These are phyloP conservation scores for Physeter macrocephalus DNA, from an alignment of 2,113 vertebrate species.

Conservation along the genomic window DNA sequence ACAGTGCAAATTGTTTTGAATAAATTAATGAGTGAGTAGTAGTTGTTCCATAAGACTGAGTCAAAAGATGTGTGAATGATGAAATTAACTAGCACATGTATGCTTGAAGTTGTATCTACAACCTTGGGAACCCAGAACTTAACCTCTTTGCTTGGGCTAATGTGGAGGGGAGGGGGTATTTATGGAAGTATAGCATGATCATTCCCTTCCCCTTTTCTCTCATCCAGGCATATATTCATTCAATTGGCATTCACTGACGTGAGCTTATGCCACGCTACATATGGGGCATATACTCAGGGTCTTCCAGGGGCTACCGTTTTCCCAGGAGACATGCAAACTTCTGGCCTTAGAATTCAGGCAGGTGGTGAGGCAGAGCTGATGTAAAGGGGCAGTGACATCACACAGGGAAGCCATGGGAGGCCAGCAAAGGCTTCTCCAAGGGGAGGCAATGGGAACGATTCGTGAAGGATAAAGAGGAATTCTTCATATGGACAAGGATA, in stretches of 20 bases:
- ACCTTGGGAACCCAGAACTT: background rate
- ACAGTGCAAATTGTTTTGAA: background rate
- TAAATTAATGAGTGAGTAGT: background rate
- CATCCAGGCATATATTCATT: background rate
- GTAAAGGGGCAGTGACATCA: background rate
- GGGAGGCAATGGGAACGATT: background rate
- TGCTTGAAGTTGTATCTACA: background rate
- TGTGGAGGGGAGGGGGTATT: background rate
- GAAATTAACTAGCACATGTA: background rate
- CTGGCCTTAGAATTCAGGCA: background rate
- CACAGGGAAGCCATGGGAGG: background rate
- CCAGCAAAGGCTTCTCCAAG: background rate
- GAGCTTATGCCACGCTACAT: background rate
- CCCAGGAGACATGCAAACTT: background rate
- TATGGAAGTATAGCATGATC: background rate
- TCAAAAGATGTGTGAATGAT: background rate
- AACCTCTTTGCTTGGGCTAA: background rate
- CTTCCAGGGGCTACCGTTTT: background rate
- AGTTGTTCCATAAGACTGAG: background rate
- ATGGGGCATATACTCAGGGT: background rate
- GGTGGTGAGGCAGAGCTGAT: background rate
- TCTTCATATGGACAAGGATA: background rate
- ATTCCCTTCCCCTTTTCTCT: background rate
- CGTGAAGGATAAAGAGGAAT: background rate
- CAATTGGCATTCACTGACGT: background rate